Conservation (phyloP, 2,797 vertebrate species). For the Pachyuromys duprasi region DNA sequence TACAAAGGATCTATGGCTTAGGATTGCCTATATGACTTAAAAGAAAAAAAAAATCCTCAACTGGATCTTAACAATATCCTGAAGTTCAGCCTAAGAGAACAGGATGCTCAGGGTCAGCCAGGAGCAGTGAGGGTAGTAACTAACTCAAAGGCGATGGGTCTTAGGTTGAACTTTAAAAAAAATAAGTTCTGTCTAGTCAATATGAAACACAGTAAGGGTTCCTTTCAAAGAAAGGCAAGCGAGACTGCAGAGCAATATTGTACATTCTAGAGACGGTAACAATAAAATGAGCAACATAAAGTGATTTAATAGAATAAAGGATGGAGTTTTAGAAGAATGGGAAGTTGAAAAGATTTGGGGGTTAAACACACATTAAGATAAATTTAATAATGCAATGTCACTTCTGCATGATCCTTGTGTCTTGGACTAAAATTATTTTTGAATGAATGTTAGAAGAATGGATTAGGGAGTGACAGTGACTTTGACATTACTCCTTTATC, state of each 20-base stretch:
- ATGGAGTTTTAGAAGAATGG: conserved; percentile 15
- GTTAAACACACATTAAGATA: conserved; percentile 24
- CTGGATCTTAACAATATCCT: conserved; percentile 78
- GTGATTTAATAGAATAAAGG: conserved; percentile 35
- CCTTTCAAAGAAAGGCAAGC: conserved; percentile 66
- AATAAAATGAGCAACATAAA: conserved; percentile 34
- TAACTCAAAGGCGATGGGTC: conserved; percentile 72
- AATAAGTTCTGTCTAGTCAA: conserved; percentile 74
- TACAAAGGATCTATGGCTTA: conserved; percentile 82
- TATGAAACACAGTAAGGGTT: conserved; percentile 71
- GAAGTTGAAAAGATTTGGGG: background rate
- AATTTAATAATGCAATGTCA: conserved; percentile 18
- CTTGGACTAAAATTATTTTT: conserved; percentile 7
- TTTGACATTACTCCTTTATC: conserved; percentile 11
- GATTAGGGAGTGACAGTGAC: background rate
- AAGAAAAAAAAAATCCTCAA: conserved; percentile 78
- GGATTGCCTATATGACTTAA: conserved; percentile 83
- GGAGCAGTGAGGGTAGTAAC: conserved; percentile 68
- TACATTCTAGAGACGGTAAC: conserved; percentile 34
- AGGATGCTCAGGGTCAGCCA: conserved; percentile 73
- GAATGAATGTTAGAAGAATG: background rate
- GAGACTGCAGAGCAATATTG: conserved; percentile 51
- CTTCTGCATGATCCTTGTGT: conserved; percentile 26
- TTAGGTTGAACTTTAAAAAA: conserved; percentile 72
- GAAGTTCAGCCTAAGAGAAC: conserved; percentile 70